Base-by-base conservation (phyloP, 2,797 vertebrate genomes). In the Lagocephalus sceleratus region DNA sequence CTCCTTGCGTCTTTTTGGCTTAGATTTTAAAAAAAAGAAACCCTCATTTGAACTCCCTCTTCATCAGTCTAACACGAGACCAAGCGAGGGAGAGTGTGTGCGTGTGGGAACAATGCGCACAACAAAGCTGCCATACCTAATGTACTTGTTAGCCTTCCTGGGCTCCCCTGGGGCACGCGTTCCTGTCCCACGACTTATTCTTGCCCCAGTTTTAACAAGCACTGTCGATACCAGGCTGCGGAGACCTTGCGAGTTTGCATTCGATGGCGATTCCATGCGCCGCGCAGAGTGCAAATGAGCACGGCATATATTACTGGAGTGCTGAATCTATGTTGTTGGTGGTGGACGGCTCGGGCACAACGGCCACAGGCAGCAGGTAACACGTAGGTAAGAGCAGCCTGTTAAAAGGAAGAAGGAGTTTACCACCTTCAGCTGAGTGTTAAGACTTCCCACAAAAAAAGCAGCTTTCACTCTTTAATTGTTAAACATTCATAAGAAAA, bases 251-350 rank as follows among this genome's bases (percentile, higher is more conserved):
- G 78, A 84, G 78, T 85, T 87, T 83, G 79, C 79, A 85, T 80
- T 87, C 81, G 85, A 82, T 85, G 78, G 86, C 84, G 81, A 88
- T 86, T 83, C 77, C 60, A 76, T 79, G 84, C 85, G 85, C 86
- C 81, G 86, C 78, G 83, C 85, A 74, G 73, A 77, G 84, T 75
- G 80, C 79, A 89, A 89, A 89, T 87, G 84, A 87, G 87, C 80
- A 81, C 78, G 62, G 75, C 78, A 76, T 85, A 86, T 85, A 81
- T 85, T 78, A 81, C 76, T 43, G 29, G 62, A 66, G 73, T 70
- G 66, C 75, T 87, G 73, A 71, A 81, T 85, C 78, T 83, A 55
- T 82, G 78, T 78, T 78, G 63, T 65, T 60, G 68, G 68, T 71
- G 71, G 82, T 71, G 76, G 74, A 68, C 75, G 68, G 76, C 73